Evolutionary conservation across 92 coral and sea anemone genomes (phyloP).

Genomic region (Phenganax marumi): DNA sequence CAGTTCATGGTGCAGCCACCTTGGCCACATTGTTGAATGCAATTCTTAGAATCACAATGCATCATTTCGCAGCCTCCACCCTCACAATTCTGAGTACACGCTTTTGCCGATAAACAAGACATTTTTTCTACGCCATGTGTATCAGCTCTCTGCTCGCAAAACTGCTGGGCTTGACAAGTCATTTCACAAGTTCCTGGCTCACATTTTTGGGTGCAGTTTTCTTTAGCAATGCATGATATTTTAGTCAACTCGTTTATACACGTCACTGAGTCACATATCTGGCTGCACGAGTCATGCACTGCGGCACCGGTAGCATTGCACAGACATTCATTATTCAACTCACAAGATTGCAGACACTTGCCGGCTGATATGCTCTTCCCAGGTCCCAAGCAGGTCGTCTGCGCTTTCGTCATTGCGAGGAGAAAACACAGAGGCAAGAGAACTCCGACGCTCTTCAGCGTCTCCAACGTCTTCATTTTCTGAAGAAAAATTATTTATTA

Average conservation of each 20-base stretch:
- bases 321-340: too few relatives aligned
- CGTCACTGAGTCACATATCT: background rate
- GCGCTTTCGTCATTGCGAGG: too few relatives aligned
- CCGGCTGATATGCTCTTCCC: too few relatives aligned
- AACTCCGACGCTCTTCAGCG: too few relatives aligned
- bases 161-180: slow-evolving; percentile 4
- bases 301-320: background rate
- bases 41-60: slow-evolving; percentile 23
- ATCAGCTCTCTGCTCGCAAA: slow-evolving; percentile 16
- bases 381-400: too few relatives aligned
- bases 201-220: slow-evolving; percentile 17
- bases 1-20: slow-evolving; percentile 81
- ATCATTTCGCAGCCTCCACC: slow-evolving; percentile 9
- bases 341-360: too few relatives aligned
- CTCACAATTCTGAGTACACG: slow-evolving; percentile 21
- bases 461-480: too few relatives aligned
- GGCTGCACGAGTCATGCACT: background rate
- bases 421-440: too few relatives aligned
- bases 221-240: background rate
- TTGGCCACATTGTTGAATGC: slow-evolving; percentile 15
- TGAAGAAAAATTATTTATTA: too few relatives aligned
- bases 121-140: slow-evolving; percentile 12
- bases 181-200: slow-evolving; percentile 14
- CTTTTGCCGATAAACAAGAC: slow-evolving; percentile 10
- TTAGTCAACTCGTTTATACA: background rate